Base-by-base conservation (phyloP, 2,888 invertebrate genomes). In the Allolobophora icterica region DNA sequence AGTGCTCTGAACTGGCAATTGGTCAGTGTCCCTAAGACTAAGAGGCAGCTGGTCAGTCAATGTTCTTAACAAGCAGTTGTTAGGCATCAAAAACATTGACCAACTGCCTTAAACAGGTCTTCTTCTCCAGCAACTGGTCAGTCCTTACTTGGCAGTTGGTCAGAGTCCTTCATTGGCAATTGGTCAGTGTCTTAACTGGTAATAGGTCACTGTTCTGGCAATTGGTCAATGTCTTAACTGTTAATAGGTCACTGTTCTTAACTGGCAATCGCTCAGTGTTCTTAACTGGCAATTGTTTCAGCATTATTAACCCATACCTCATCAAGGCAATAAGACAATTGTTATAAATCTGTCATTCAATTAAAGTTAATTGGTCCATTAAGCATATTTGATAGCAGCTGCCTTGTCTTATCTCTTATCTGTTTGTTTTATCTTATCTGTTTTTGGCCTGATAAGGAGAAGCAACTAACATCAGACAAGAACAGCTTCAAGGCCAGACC, bases 401-500 rank as follows among this genome's bases (percentile, higher is more conserved):
- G 17, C n/a, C 52, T n/a, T n/a, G 30, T n/a, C 30, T 71, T 71
- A 71, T 71, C 71, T 11, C n/a, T 15, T 21, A 21, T 19, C 52
- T 21, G 52, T 24, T 11, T 11, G 11, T n/a, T n/a, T 71, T n/a
- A 71, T 71, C 71, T 71, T 8, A 4, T n/a, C 30, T 71, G n/a
- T 71, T 71, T 30, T 8, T 8, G 15, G 8, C 30, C n/a, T 71
- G 30, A 71, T n/a, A 71, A 71, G 17, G 71, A 71, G 30, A 71
- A n/a, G 71, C 30, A 38, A 87, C 87, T 87, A 35, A 87, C 87
- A 17, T 87, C 87, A 87, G 87, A 87, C 30, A 87, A 8, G 38
- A 35, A 38, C 21, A 87, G 34, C n/a, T 38, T 34, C 21, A 34
- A 34, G 24, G 87, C 24, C 87, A 87, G 87, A 35, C 87, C 87